Percentiles rank a stretch among this genome's conserved stretches.
Evolutionary conservation across 1,140 invertebrate genomes (phyloP).

Genomic region (Archegozetes longisetosus): DNA sequence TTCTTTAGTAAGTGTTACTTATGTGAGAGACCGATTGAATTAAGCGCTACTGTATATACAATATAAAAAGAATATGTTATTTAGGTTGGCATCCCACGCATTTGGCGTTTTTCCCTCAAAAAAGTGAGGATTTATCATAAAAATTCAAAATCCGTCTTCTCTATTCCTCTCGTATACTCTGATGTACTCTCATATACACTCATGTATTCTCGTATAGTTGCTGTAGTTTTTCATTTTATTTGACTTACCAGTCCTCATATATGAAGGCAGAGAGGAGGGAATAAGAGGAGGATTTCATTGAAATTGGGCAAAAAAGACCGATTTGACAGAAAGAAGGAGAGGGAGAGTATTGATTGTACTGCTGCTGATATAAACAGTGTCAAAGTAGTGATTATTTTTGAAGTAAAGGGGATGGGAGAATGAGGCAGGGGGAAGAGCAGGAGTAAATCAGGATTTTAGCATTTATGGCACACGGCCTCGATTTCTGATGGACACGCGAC

Average conservation of each 20-base stretch:
- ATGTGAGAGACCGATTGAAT: background rate
- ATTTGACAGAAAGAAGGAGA: background rate
- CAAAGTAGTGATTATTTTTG: background rate
- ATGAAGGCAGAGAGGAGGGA: slow-evolving; percentile 5
- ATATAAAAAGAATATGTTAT: background rate
- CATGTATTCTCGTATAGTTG: background rate
- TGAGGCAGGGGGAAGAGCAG: background rate
- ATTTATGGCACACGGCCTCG: background rate
- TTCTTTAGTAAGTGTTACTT: background rate
- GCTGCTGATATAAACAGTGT: background rate
- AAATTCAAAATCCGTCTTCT: background rate
- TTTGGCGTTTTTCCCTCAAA: background rate
- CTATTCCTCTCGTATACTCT: background rate
- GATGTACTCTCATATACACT: too few relatives aligned
- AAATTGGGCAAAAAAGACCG: background rate
- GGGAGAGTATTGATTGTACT: background rate
- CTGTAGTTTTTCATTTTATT: background rate
- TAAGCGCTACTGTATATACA: too few relatives aligned
- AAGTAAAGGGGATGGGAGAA: background rate
- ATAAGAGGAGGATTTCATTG: background rate
- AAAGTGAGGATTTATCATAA: background rate
- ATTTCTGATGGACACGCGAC: background rate
- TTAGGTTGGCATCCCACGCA: background rate
- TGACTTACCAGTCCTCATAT: background rate
- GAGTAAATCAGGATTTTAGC: background rate